Base-by-base conservation (phyloP, 2,888 invertebrate genomes). In the Drosophila pseudotakahashii region DNA sequence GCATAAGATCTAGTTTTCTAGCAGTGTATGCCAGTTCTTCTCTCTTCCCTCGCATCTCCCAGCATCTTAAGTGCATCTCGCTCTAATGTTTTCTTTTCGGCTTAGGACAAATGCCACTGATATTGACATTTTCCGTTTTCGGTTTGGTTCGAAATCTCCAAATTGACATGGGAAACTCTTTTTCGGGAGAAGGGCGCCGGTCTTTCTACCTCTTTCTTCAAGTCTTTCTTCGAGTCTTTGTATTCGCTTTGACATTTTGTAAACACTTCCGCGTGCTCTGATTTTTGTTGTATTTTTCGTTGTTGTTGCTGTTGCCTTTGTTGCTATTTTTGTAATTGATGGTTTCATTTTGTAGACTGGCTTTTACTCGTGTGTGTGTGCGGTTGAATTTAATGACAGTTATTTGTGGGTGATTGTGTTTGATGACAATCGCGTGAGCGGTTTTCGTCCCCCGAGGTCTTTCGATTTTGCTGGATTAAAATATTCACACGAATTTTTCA, bases 141-240 rank as follows among this genome's bases (percentile, higher is more conserved):
- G 45, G 66, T 52, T 48, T 14, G 50, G 39, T 51, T 58, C 51
- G 48, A 69, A 76, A 78, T 81, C 75, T 75, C 47, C 57, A 75
- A 77, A 86, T 82, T 86, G 87, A 84, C 87, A 87, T 87, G 87
- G 79, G 88, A 87, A 87, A 75, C 72, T 60, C 77, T 80, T 85
- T 79, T 80, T 63, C 34, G 36, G 41, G 66, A 66, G 70, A 71
- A 71, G 70, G 70, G 69, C 70, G 44, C 36, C 47, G 14, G 45
- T 45, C 45, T 66, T 37, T 16, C 30, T 41, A 19, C 32, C 52
- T 48, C 57, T 67, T 53, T 54, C 26, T 41, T 41, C 23, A n/a
- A 41, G 42, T 41, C 37, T 48, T 55, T 53, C 37, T 57, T 50
- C 34, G 14, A 30, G 47, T 32, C 34, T 42, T 52, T 54, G 50